A percentile compares a stretch with the other conserved stretches of the same genome.
Conservation (phyloP, 2,888 invertebrate genomes). For the Philaethria dido region DNA sequence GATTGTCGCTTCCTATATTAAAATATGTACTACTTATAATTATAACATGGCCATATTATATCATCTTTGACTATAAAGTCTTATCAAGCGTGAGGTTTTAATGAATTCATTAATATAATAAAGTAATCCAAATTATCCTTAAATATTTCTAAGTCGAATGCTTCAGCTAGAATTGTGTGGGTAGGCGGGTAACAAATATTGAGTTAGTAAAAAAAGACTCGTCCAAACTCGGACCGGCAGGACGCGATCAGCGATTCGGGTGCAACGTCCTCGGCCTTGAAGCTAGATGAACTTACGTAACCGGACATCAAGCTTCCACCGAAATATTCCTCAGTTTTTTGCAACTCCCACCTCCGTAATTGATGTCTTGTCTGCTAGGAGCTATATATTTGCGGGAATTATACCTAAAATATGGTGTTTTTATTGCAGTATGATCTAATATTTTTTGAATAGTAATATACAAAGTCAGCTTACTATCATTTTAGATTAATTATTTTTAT, state of each 20-base stretch:
- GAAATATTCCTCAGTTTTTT: conserved; percentile 77
- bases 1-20: not conserved
- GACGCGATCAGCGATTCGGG: conserved; percentile 82
- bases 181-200: conserved; percentile 41
- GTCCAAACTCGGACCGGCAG: conserved; percentile 72
- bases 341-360: conserved; percentile 68
- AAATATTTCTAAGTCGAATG: conserved; percentile 16
- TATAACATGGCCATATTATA: not conserved
- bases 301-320: conserved; percentile 75
- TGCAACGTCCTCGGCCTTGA: conserved; percentile 83
- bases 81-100: not conserved
- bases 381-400: conserved; percentile 26
- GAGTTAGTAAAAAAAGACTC: conserved; percentile 63
- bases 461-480: not conserved
- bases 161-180: conserved; percentile 29
- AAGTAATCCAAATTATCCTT: not conserved
- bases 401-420: conserved; percentile 10
- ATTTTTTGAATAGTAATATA: not conserved
- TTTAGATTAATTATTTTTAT: too few relatives aligned
- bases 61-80: not conserved
- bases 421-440: not conserved
- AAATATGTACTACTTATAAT: not conserved
- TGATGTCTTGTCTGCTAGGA: conserved; percentile 36
- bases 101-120: not conserved
- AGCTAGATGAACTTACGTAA: conserved; percentile 83